Base-by-base conservation (phyloP, 2,113 vertebrate genomes). In the Asarcornis scutulata region DNA sequence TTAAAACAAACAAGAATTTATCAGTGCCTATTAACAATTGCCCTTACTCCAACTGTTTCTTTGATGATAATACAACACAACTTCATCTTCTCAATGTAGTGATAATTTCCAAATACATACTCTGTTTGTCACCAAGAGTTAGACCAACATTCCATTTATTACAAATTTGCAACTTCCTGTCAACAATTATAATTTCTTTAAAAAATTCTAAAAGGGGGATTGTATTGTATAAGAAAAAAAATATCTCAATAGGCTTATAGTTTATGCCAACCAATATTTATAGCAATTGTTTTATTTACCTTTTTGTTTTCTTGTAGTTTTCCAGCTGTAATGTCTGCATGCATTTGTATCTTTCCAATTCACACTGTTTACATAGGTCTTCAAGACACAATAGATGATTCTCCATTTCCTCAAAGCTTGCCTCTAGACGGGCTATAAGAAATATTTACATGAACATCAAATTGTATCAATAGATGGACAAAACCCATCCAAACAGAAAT, bases 361-460 rank as follows among this genome's bases (percentile, higher is more conserved):
- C 99, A 97, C 98, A 99, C 91, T 99, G 99, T 48, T 96, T 98
- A 95, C 99, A 99, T 4, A 99, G 96, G 10, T 99, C 98, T 91
- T 99, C 99, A 96, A 99, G 98, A 88, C 98, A 98, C 8, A 98
- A 83, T 17, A 99, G 97, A 29, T 98, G 98, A 93, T 97, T 98
- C 97, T 99, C 99, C 96, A 99, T 98, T 95, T 99, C 99, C 96
- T 99, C 98, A 97, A 99, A 99, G 92, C 98, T 98, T 9, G 98
- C 98, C 96, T 99, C 99, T 91, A 99, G 92, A 78, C 98, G 98
- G 88, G 98, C 99, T 99, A 86, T 64, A 96, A 92, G 63, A 93
- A 97, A 97, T 42, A 94, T 29, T 85, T 88, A 63, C n/a, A 93
- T 93, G 34, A 97, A 85, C 78, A 79, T 84, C 52, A 71, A 79